Evolutionary conservation across 2,113 vertebrate genomes (phyloP).

Genomic region (Podilymbus podiceps): DNA sequence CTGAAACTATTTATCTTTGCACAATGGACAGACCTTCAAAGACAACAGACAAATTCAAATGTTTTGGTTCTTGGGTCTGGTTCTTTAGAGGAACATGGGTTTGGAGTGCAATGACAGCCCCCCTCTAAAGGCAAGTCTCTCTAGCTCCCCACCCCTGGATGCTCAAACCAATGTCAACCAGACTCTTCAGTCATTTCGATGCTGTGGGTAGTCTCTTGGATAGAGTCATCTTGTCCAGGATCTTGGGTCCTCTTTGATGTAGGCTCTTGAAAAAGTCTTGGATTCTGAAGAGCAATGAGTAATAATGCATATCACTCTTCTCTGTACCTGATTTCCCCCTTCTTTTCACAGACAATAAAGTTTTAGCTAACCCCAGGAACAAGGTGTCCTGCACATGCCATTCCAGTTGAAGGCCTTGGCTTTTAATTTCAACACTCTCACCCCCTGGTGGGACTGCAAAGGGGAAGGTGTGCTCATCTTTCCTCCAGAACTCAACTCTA

Average conservation of each 20-base stretch:
- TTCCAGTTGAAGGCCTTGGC: neutral
- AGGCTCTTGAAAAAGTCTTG: neutral
- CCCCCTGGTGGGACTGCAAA: neutral
- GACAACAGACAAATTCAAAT: neutral
- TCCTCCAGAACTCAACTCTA: neutral
- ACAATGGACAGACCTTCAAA: neutral
- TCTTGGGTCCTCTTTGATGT: neutral
- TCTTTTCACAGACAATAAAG: neutral
- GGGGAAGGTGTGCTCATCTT: neutral
- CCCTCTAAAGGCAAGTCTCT: neutral
- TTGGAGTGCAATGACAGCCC: neutral
- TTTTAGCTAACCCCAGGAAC: neutral
- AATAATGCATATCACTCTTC: too few relatives aligned
- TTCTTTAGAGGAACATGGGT: neutral
- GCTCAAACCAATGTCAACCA: neutral
- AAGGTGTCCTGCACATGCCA: neutral
- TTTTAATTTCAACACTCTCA: neutral
- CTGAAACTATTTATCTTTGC: neutral
- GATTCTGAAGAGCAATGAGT: neutral
- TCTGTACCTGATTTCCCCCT: neutral
- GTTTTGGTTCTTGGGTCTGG: neutral
- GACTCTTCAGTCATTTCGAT: neutral
- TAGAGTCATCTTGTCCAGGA: neutral
- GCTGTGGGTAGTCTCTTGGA: neutral
- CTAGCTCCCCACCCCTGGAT: too few relatives aligned